phyloP scores from a whole-genome alignment of 92 coral and sea anemone genomes.

The Ricordea florida region DNA sequence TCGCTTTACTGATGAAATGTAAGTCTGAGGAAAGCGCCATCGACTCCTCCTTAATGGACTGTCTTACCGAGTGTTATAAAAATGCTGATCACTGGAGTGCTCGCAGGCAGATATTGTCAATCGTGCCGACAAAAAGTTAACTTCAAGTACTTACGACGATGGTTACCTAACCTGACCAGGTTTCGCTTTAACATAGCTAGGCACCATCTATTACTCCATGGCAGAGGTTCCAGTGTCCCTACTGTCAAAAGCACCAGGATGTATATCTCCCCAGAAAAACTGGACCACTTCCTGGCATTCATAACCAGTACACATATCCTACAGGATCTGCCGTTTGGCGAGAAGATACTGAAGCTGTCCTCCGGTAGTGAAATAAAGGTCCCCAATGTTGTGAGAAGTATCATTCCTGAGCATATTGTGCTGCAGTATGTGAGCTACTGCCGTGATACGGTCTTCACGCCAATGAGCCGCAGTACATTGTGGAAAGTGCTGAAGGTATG shows the following conservation, averaged over 20 bases:
- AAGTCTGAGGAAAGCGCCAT: slow-evolving; percentile 1
- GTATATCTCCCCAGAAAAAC: slow-evolving; percentile 47
- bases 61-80: slow-evolving; percentile 42
- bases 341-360: slow-evolving; percentile 42
- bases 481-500: slow-evolving; percentile 42
- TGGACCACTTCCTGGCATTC: slow-evolving; percentile 52
- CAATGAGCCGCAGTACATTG: slow-evolving; percentile 59
- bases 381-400: slow-evolving; percentile 62
- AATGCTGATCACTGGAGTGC: slow-evolving; percentile 40
- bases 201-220: slow-evolving; percentile 56
- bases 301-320: slow-evolving; percentile 57
- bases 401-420: slow-evolving; percentile 60
- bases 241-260: slow-evolving; percentile 33
- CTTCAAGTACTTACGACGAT: slow-evolving; percentile 19
- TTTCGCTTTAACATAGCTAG: slow-evolving; percentile 49
- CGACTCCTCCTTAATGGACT: slow-evolving; percentile 34
- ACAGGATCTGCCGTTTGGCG: slow-evolving; percentile 73
- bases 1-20: background rate
- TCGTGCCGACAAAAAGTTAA: slow-evolving; percentile 43
- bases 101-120: slow-evolving; percentile 27
- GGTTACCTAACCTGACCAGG: slow-evolving; percentile 29
- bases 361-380: slow-evolving; percentile 37
- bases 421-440: slow-evolving; percentile 49
- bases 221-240: slow-evolving; percentile 50
- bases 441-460: slow-evolving; percentile 38